Evolutionary conservation across 2,888 invertebrate species (phyloP), one percentile per base, ranked within the genome.

Genomic region (Hipparchia sbordonii): DNA sequence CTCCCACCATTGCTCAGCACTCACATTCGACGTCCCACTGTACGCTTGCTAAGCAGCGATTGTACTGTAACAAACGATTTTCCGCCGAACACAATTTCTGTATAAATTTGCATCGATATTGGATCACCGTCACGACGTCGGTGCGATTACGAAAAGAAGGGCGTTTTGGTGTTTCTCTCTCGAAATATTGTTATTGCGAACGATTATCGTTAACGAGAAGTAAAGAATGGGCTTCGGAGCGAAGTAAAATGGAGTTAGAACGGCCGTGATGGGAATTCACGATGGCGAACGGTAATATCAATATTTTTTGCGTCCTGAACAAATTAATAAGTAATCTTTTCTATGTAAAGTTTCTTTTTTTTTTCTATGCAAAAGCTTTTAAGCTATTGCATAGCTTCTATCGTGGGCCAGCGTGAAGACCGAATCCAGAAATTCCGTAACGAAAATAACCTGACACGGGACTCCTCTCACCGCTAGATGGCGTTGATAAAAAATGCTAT

Each of bases 91-190:
- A 73, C 62, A 72, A 72, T 73, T 75, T 73, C 56, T 71, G 59
- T 56, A 69, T 66, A 66, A 73, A 73, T 75, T 75, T 75, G 67
- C 75, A 72, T 75, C 54, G 67, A 73, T 75, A 73, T 75, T 75
- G 73, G 73, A 70, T 71, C 71, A 73, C 61, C 46, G 66, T 46
- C 48, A 12, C 65, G 70, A 70, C 60, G 61, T 4, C 39, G 68
- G 59, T 54, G 54, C 59, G 62, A 75, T 70, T 69, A 60, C 51
- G 51, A 8, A 33, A 12, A 71, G 56, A 61, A 48, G 23, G 10
- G 69, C 60, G 52, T 68, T 23, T 73, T 62, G 71, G 56, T 73
- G 62, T 62, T 66, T 66, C 13, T 4, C 63, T 46, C 62, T 66
- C 71, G 62, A 73, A 71, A 73, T 71, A 71, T 65, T 56, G 54